Conservation (phyloP, 2,888 invertebrate genomes). For the Lycaena phlaeas region DNA sequence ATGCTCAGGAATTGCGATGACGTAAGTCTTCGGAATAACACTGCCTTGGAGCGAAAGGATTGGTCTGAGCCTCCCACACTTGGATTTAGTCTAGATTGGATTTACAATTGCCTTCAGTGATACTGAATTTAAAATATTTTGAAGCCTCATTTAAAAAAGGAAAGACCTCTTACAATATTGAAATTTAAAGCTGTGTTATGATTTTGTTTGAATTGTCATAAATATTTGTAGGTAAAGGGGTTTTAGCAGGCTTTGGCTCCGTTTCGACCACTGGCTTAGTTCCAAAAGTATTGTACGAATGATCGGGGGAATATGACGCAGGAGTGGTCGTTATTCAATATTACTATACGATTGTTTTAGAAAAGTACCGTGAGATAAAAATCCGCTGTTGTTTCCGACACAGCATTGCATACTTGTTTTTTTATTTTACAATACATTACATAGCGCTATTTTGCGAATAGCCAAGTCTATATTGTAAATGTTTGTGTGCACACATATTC, state of each 20-base stretch:
- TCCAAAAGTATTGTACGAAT: constrained; percentile 17
- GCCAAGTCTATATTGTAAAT: too few relatives aligned
- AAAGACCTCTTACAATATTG: neutral
- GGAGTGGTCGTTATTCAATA: constrained; percentile 15
- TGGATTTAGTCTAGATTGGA: constrained; percentile 17
- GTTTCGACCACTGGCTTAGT: constrained; percentile 16
- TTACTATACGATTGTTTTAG: constrained; percentile 8
- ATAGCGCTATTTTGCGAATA: too few relatives aligned
- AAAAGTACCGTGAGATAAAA: too few relatives aligned
- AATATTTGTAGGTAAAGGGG: constrained; percentile 6
- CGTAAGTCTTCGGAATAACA: constrained; percentile 2
- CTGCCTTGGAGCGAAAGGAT: constrained; percentile 1
- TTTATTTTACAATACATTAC: too few relatives aligned
- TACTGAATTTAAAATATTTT: neutral
- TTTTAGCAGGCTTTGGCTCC: constrained; percentile 14
- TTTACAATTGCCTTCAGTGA: constrained; percentile 18
- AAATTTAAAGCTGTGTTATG: neutral
- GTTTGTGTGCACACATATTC: too few relatives aligned
- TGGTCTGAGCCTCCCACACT: constrained; percentile 14
- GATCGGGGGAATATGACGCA: constrained; percentile 14
- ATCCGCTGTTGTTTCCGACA: neutral
- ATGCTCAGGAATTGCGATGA: neutral
- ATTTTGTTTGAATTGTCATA: neutral
- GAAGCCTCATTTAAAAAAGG: constrained; percentile 2
- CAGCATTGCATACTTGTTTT: too few relatives aligned